Evolutionary conservation across 2,888 invertebrate species (phyloP).

Genomic region (Chymomyza procnemis): DNA sequence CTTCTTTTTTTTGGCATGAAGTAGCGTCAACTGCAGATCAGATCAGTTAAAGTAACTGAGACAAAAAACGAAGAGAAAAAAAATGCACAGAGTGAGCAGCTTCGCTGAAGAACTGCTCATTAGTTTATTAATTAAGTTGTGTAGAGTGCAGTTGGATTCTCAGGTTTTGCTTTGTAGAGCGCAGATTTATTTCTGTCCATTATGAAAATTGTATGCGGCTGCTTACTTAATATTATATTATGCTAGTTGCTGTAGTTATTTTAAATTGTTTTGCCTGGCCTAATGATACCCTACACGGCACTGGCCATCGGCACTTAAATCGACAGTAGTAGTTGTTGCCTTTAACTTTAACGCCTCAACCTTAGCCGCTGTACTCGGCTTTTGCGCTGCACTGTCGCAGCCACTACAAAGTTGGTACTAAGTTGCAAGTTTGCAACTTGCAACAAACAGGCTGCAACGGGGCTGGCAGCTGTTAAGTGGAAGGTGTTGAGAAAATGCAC

Average conservation of each 20-base stretch:
- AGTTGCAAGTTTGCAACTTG: not conserved
- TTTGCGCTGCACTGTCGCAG: not conserved
- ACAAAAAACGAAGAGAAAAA: no score
- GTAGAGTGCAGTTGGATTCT: constrained; percentile 29
- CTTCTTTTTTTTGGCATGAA: constrained; percentile 17
- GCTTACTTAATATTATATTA: constrained; percentile 59
- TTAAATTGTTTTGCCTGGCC: constrained; percentile 69
- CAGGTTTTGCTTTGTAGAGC: constrained; percentile 27
- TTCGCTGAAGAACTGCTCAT: constrained; percentile 62
- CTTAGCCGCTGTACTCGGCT: constrained; percentile 20
- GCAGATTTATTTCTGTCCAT: constrained; percentile 70
- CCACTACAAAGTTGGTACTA: not conserved
- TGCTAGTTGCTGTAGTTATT: constrained; percentile 70
- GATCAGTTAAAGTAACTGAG: not conserved
- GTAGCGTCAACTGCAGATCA: not conserved
- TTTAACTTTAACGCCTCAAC: constrained; percentile 50
- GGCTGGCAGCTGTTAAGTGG: constrained; percentile 50
- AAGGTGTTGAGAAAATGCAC: constrained; percentile 71
- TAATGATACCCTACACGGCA: constrained; percentile 64
- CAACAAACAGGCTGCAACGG: not conserved
- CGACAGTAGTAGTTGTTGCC: constrained; percentile 66
- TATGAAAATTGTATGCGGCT: constrained; percentile 61
- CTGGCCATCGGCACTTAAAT: constrained; percentile 62
- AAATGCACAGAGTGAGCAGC: no score
- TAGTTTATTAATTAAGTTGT: constrained; percentile 73